Evolutionary conservation across 2,797 vertebrate genomes (phyloP), one percentile per base, ranked within the genome.

Genomic region (Oreonectes daqikongensis): DNA sequence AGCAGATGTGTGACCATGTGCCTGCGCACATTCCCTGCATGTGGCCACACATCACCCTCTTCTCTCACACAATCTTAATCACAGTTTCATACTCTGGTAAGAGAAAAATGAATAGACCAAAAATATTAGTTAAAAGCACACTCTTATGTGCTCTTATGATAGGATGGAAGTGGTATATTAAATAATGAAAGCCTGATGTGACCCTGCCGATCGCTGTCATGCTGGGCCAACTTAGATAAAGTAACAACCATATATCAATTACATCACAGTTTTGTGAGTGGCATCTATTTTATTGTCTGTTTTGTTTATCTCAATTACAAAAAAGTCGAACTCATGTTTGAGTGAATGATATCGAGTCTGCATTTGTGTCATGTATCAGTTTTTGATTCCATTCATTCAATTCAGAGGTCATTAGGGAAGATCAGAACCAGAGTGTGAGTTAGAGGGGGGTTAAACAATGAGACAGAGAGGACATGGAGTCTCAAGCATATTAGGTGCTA

Each of bases 1-100:
- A 82, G 82, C 84, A 75, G 87, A 86, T 83, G 86, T 65, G 84
- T 80, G 80, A 84, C 85, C 88, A 90, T 89, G 87, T 91, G 88
- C 86, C 69, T 28, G 18, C 63, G 59, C 55, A 75, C 64, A 50
- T 12, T 65, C 48, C 53, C 68, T 63, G 52, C 69, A 53, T 79
- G 55, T 44, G 69, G 64, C 59, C 53, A 42, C 46, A 35, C 44
- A 26, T 22, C 65, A 75, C 5, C 44, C 12, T 69, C 52, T 59
- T 30, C 52, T 32, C 63, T 28, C 38, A 55, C 14, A 59, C 30
- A 11, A 42, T 42, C 12, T 42, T 42, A 42, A 57, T 22, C 26
- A 24, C 15, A 66, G 46, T 5, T 35, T 35, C 2, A 3, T 18
- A 55, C 32, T 26, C 14, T 24, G 15, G 20, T 74, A 4, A 35